phyloP scores from a whole-genome alignment of 1,140 invertebrate species.

The Eueides isabella region DNA sequence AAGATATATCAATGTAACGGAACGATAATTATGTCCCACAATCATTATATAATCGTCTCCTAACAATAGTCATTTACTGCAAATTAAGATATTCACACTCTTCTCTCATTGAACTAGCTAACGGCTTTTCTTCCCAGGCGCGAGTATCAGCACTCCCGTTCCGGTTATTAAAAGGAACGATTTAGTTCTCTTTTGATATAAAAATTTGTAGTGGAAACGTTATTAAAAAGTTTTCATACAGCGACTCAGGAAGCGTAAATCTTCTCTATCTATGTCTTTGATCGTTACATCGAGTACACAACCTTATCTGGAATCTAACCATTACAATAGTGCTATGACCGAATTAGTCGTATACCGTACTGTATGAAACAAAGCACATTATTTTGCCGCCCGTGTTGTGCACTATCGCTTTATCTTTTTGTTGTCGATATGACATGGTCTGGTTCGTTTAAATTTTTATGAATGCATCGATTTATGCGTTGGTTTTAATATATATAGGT shows the following conservation, averaged over 20 bases:
- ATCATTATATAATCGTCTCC: constrained; percentile 49
- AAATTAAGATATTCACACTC: constrained; percentile 66
- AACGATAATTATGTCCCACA: constrained; percentile 32
- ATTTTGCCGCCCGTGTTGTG: constrained; percentile 23
- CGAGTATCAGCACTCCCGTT: constrained; percentile 30
- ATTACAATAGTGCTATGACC: constrained; percentile 31
- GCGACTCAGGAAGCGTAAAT: constrained; percentile 18
- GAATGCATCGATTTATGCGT: neutral
- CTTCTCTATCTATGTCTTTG: constrained; percentile 23
- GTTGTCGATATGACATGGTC: constrained; percentile 33
- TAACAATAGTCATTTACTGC: constrained; percentile 60
- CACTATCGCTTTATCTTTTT: constrained; percentile 31
- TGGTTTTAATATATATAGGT: neutral
- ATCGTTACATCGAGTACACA: constrained; percentile 23
- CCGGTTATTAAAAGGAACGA: constrained; percentile 32
- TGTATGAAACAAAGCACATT: constrained; percentile 28
- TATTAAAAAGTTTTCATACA: neutral
- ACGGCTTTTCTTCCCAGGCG: constrained; percentile 48
- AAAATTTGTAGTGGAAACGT: neutral
- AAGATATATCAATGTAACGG: constrained; percentile 14
- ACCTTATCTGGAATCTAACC: constrained; percentile 28
- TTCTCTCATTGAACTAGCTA: constrained; percentile 55
- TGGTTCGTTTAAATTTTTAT: constrained; percentile 7
- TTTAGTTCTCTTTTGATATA: constrained; percentile 1
- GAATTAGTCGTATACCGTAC: constrained; percentile 30